Conservation (phyloP, 2,797 vertebrate genomes). For the Xiphorhynchus erythropygius region DNA sequence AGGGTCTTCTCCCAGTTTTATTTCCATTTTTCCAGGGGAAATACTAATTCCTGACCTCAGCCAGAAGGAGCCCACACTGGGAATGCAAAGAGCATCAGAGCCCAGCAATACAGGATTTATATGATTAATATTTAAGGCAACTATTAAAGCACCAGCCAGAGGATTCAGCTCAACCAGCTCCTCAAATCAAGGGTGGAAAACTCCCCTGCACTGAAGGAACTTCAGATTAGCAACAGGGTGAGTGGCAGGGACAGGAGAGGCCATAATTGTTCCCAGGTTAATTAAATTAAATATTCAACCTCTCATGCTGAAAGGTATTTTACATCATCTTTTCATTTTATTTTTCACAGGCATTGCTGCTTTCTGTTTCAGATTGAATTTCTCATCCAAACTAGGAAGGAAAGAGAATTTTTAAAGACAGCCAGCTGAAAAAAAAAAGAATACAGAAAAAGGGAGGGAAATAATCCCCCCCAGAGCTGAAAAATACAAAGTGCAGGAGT, state of each 20-base stretch:
- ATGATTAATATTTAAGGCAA: neutral
- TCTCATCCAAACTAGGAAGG: neutral
- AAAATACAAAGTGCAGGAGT: neutral
- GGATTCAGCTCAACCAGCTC: neutral
- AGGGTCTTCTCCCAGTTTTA: neutral
- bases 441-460: neutral
- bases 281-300: neutral
- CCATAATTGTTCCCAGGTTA: neutral
- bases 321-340: neutral
- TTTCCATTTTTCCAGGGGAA: neutral
- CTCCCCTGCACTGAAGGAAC: neutral
- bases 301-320: neutral
- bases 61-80: neutral
- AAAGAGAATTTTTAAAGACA: neutral
- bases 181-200: neutral
- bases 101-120: neutral
- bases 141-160: neutral
- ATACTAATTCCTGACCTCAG: neutral
- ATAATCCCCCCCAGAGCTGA: neutral
- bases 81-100: neutral
- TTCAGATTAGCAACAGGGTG: neutral
- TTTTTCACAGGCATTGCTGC: neutral
- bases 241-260: neutral
- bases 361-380: neutral
- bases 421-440: neutral